Evolutionary conservation across 2,888 invertebrate species (phyloP), one percentile per base, ranked within the genome.

Genomic region (Schrankia costaestrigalis): DNA sequence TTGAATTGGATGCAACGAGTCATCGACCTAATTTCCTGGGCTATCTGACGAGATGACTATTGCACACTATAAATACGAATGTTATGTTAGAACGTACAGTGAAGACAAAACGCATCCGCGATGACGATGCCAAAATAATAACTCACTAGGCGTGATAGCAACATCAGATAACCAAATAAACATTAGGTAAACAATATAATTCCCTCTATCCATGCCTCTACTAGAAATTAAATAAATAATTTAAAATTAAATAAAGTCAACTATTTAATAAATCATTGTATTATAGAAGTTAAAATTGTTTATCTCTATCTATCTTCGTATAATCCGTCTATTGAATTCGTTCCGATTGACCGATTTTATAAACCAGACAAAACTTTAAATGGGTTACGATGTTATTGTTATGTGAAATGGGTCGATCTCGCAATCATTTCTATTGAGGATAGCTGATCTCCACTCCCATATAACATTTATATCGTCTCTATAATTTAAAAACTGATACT

Each of bases 61-160:
- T 63, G 61, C 53, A 56, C 55, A 71, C 78, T 83, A 79, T 79
- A 74, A 82, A 81, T 82, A 81, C 69, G 60, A 54, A 35, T 43
- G 56, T 51, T 60, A 46, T 55, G 46, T 59, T 57, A 60, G 56
- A 63, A 21, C 59, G 54, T 65, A 70, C 61, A 67, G 60, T 55
- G 46, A 66, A 77, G 63, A 76, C 77, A 76, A 78, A 81, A 76
- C 68, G 73, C 77, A 80, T 79, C 78, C 77, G 78, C 60, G 68
- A 71, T 73, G 69, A 64, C 67, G 72, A 61, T 80, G 80, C 81
- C 80, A 79, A 78, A 78, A 74, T 74, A 68, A 78, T 78, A 77
- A 73, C 56, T 73, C 71, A 73, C 56, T 50, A 40, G 37, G 40
- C 46, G 51, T 49, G 66, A 69, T 68, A 53, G 62, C 52, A 56